Evolutionary conservation across 2,113 vertebrate genomes (phyloP), one percentile per base, ranked within the genome.

Genomic region (Mixornis gularis): DNA sequence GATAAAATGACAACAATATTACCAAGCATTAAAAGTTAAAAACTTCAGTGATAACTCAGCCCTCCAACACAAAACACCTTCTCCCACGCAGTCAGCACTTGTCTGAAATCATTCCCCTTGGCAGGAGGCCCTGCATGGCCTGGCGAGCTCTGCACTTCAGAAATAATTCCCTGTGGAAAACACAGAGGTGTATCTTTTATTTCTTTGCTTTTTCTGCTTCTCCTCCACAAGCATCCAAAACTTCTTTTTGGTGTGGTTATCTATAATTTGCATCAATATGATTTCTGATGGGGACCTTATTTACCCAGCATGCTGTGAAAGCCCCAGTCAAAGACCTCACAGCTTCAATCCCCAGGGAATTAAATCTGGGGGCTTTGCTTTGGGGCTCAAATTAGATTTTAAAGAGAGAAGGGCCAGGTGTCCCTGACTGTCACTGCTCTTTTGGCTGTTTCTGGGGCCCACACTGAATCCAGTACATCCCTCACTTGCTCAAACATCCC

Each of bases 151-250:
- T 27, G 9, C 24, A 21, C 43, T 79, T 63, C 5, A 3, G 59
- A 40, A 76, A 41, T 27, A 2, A 34, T 41, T 85, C 68, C 17
- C 5, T 8, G 18, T 8, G 10, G 34, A 59, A 74, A 48, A 40
- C 1, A 6, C 2, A 46, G 29, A 55, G 5, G 2, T 12, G 0
- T 11, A 2, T 26, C 30, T 66, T 25, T 24, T 18, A 38, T 66
- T 52, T 38, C 6, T 56, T 41, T 19, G 43, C 7, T 38, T n/a
- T 58, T 43, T 20, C 38, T 76, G 10, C 40, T 85, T 70, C 58
- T 58, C 51, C 9, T 76, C 72, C n/a, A 27, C 40, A 46, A n/a
- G 10, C 30, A 68, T 22, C 43, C 13, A 12, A 27, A 56, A 18
- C 15, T 27, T 27, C 22, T 55, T 44, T 43, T 5, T 12, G 8